phyloP scores from a whole-genome alignment of 2,888 invertebrate species.

The Cephalotes varians region DNA sequence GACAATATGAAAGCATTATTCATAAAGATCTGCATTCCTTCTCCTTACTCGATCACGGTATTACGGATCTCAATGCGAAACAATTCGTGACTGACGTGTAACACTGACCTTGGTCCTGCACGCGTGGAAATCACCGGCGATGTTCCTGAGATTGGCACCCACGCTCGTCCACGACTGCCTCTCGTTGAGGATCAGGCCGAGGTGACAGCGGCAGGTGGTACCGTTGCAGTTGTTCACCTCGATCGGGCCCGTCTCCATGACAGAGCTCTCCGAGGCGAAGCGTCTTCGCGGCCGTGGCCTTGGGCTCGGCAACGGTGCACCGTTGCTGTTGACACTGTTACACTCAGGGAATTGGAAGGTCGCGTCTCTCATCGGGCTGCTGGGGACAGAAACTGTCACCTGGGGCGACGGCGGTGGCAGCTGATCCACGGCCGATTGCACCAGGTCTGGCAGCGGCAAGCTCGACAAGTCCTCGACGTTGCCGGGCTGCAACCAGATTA shows the following conservation, averaged over 20 bases:
- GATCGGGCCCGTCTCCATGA: conserved; percentile 77
- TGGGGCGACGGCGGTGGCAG: conserved; percentile 82
- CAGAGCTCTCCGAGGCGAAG: conserved; percentile 82
- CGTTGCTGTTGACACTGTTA: conserved; percentile 67
- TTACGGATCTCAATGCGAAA: conserved; percentile 14
- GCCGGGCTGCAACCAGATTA: conserved; percentile 81
- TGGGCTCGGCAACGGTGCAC: conserved; percentile 82
- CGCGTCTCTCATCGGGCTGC: conserved; percentile 84
- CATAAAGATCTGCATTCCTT: conserved; percentile 23
- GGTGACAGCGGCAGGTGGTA: conserved; percentile 77
- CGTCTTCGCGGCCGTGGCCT: conserved; percentile 84
- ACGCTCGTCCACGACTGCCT: conserved; percentile 82
- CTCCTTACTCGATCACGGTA: neutral
- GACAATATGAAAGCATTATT: no score
- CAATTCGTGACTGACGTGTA: conserved; percentile 16
- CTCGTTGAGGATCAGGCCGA: conserved; percentile 79
- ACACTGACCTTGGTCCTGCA: conserved; percentile 83
- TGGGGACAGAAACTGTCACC: conserved; percentile 84
- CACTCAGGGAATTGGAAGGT: conserved; percentile 85
- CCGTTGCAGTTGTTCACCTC: conserved; percentile 66
- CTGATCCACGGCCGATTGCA: conserved; percentile 83
- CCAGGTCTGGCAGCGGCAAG: conserved; percentile 83
- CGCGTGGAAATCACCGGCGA: conserved; percentile 85
- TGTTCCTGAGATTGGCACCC: conserved; percentile 84
- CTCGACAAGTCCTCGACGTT: conserved; percentile 78